phyloP scores from a whole-genome alignment of 2,113 vertebrate species.

The Psephotus haematonotus region DNA sequence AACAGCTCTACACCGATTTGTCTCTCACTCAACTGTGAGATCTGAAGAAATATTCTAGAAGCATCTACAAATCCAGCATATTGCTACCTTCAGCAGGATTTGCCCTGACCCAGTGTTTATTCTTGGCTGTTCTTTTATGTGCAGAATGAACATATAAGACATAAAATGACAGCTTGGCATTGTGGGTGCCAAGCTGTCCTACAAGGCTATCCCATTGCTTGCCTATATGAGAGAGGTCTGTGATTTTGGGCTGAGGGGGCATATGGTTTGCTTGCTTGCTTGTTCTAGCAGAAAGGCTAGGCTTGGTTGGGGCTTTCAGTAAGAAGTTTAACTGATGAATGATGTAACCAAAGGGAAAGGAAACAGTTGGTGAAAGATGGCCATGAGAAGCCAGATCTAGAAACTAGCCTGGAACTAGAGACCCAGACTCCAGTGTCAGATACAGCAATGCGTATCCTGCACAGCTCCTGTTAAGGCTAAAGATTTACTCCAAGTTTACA shows the following conservation, averaged over 20 bases:
- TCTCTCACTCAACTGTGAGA: background rate
- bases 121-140: background rate
- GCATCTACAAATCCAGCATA: background rate
- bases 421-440: background rate
- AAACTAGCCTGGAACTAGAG: background rate
- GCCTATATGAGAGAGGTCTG: background rate
- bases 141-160: background rate
- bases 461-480: constrained; percentile 12
- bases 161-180: background rate
- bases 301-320: background rate
- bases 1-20: background rate
- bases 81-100: background rate
- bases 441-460: background rate
- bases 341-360: background rate
- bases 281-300: background rate
- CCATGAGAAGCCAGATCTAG: background rate
- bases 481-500: constrained; percentile 8
- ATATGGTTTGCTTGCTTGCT: background rate
- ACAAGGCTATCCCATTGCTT: background rate
- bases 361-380: background rate
- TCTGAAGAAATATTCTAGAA: background rate
- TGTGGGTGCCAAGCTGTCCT: background rate
- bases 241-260: background rate
- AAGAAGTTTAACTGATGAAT: background rate
- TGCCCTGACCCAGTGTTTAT: background rate